phyloP scores from a whole-genome alignment of 2,797 vertebrate species.

The Pipistrellus pipistrellus region DNA sequence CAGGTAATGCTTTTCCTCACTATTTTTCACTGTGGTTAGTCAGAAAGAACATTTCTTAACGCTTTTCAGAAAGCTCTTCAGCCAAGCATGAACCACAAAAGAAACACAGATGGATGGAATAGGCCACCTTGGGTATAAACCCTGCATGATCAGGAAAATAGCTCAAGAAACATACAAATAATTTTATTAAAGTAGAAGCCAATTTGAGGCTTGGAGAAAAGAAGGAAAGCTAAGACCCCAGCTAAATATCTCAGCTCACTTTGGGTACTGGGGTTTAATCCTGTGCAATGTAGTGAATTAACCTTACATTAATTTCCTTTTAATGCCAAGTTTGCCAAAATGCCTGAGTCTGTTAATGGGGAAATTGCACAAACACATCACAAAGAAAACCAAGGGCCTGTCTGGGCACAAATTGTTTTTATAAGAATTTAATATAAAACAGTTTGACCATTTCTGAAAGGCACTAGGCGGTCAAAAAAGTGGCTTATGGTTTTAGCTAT shows the following conservation, averaged over 20 bases:
- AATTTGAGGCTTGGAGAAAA: neutral
- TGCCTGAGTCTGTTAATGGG: slow-evolving; percentile 24
- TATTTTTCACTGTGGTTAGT: neutral
- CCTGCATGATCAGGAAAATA: slow-evolving; percentile 3
- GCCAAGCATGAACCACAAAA: neutral
- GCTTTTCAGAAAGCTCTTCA: slow-evolving; percentile 45
- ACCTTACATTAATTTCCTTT: slow-evolving; percentile 62
- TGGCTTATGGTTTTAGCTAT: slow-evolving; percentile 29
- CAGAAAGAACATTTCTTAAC: slow-evolving; percentile 45
- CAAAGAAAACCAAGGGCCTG: slow-evolving; percentile 58
- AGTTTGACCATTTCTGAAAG: slow-evolving; percentile 67
- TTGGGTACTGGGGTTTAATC: neutral
- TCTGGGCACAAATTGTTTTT: slow-evolving; percentile 62
- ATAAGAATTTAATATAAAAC: slow-evolving; percentile 69
- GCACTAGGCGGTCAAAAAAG: neutral
- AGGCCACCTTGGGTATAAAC: neutral
- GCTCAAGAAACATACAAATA: neutral
- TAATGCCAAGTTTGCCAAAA: slow-evolving; percentile 66
- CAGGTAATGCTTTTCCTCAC: neutral
- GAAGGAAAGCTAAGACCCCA: neutral
- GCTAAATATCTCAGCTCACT: neutral
- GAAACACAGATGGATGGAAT: neutral
- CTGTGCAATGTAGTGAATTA: slow-evolving; percentile 71
- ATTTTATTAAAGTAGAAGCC: neutral
- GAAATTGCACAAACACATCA: slow-evolving; percentile 45